Percentiles rank a stretch among this genome's conserved stretches.
Conservation (phyloP, 2,113 vertebrate genomes). For the Crotophaga sulcirostris region DNA sequence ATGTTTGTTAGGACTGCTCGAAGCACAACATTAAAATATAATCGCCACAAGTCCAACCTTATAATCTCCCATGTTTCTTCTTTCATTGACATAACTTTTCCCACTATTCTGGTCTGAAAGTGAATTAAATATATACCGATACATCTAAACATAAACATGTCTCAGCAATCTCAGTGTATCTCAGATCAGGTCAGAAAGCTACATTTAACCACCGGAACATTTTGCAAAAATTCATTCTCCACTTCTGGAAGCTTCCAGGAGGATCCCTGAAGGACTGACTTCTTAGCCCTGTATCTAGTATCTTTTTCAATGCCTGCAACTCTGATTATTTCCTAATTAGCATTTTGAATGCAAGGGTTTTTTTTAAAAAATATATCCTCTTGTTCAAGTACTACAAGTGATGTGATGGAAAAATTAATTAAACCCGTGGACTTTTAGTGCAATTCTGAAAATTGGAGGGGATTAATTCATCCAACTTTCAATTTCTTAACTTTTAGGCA, state of each 20-base stretch:
- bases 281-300: neutral
- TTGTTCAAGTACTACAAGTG: rapidly evolving
- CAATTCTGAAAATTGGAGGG: neutral
- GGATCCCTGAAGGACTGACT: neutral
- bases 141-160: neutral
- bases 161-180: neutral
- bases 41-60: neutral
- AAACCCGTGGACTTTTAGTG: neutral
- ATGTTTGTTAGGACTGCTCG: neutral
- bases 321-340: neutral
- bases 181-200: neutral
- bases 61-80: neutral
- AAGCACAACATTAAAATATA: neutral
- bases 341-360: neutral
- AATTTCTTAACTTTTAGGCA: neutral
- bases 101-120: neutral
- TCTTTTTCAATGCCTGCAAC: neutral
- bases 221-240: neutral
- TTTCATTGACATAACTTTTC: neutral
- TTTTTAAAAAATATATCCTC: neutral
- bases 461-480: neutral
- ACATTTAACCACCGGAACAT: neutral
- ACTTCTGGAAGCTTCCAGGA: neutral
- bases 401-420: neutral
- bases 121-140: neutral